phyloP scores from a whole-genome alignment of 2,113 vertebrate species.

The Chunga burmeisteri region DNA sequence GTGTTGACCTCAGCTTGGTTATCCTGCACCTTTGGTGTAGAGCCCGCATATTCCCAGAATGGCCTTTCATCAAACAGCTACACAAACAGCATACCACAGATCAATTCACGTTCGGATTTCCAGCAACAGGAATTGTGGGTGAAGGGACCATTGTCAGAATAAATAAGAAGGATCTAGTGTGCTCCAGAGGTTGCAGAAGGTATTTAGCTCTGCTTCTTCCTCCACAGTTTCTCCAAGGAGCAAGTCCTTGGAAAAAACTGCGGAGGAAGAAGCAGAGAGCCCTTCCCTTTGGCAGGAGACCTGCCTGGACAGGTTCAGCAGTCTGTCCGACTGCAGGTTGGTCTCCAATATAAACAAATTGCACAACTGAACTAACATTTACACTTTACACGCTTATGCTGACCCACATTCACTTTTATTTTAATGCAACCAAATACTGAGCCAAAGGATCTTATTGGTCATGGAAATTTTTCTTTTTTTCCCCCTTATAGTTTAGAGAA shows the following conservation, averaged over 20 bases:
- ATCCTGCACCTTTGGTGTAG: background rate
- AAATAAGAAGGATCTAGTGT: background rate
- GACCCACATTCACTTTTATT: background rate
- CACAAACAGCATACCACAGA: background rate
- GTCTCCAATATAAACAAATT: background rate
- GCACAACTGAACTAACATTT: background rate
- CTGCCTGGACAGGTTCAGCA: background rate
- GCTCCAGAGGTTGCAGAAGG: background rate
- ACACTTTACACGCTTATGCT: background rate
- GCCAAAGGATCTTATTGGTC: background rate
- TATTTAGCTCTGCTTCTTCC: background rate
- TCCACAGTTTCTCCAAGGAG: background rate
- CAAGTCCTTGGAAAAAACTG: background rate
- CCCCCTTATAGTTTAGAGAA: background rate
- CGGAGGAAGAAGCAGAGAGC: background rate
- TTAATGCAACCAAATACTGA: background rate
- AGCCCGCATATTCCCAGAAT: rapidly evolving
- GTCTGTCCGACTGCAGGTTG: background rate
- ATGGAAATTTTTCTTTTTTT: background rate
- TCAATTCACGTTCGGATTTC: background rate
- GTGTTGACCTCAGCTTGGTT: background rate
- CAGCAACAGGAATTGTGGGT: background rate
- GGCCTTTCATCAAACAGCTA: background rate
- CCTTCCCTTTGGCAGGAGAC: background rate
- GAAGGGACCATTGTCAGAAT: background rate